phyloP scores from a whole-genome alignment of 1,140 invertebrate genomes.

The Apolygus lucorum region DNA sequence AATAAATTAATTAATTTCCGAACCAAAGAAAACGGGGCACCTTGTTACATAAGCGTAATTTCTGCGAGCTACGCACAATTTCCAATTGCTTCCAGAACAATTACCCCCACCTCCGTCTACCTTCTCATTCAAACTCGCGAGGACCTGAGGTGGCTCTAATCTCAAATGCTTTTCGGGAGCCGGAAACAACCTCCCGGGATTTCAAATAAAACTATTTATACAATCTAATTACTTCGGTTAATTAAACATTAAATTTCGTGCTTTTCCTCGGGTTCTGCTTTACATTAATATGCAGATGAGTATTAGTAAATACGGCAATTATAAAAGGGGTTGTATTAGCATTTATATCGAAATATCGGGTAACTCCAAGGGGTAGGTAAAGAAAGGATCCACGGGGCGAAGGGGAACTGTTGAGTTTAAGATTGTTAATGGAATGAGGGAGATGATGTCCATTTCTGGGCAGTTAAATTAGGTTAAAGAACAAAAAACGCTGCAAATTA shows the following conservation, averaged over 20 bases:
- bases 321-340: conserved; percentile 23
- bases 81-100: not conserved
- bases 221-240: conserved; percentile 1
- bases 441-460: no score
- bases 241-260: conserved; percentile 18
- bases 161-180: not conserved
- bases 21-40: not conserved
- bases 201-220: not conserved
- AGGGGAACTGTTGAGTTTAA: no score
- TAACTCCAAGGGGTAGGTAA: conserved; percentile 6
- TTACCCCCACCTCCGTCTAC: not conserved
- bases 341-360: conserved; percentile 24
- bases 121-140: not conserved
- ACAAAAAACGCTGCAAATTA: no score
- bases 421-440: conserved; percentile 15
- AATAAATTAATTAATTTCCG: not conserved
- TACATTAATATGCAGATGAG: conserved; percentile 24
- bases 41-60: not conserved
- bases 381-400: not conserved
- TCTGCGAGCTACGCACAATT: not conserved
- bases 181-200: not conserved
- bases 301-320: conserved; percentile 26
- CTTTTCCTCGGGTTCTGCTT: not conserved
- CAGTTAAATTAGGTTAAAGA: no score
- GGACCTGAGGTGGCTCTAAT: not conserved